Conservation (phyloP, 2,888 invertebrate genomes). For the Agrochola circellaris region DNA sequence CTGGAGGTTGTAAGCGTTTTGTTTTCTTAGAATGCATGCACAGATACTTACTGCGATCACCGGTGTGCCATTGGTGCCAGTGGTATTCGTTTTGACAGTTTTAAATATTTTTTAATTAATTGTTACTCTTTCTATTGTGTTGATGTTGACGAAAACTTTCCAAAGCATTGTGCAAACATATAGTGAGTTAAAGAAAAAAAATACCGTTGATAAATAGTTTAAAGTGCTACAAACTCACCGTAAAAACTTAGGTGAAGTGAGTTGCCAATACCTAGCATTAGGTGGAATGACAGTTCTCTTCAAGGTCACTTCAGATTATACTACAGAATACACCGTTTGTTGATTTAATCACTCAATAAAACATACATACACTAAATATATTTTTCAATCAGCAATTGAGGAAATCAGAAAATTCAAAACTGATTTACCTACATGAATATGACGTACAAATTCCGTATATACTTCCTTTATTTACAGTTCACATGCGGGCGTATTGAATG, state of each 20-base stretch:
- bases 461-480: conserved; percentile 2
- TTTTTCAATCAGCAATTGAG: conserved; percentile 10
- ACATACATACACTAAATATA: neutral
- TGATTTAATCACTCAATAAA: conserved; percentile 3
- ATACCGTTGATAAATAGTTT: neutral
- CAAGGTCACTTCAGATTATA: too few species aligned
- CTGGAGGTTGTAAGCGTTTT: neutral
- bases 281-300: too few species aligned
- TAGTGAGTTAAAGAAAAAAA: neutral
- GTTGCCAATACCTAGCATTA: too few species aligned
- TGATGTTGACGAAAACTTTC: neutral
- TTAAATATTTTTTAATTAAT: too few species aligned
- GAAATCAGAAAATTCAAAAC: conserved; percentile 7
- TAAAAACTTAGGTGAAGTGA: too few species aligned
- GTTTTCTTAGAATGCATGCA: neutral
- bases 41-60: too few species aligned
- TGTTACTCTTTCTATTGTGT: neutral
- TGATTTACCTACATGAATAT: conserved; percentile 5
- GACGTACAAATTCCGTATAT: neutral
- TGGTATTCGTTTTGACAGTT: neutral
- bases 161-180: neutral
- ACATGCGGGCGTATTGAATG: conserved; percentile 33
- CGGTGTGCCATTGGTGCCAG: neutral
- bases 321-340: too few species aligned
- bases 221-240: neutral